Evolutionary conservation across 1,140 invertebrate genomes (phyloP), one percentile per base, ranked within the genome.

Genomic region (Procambarus clarkii): DNA sequence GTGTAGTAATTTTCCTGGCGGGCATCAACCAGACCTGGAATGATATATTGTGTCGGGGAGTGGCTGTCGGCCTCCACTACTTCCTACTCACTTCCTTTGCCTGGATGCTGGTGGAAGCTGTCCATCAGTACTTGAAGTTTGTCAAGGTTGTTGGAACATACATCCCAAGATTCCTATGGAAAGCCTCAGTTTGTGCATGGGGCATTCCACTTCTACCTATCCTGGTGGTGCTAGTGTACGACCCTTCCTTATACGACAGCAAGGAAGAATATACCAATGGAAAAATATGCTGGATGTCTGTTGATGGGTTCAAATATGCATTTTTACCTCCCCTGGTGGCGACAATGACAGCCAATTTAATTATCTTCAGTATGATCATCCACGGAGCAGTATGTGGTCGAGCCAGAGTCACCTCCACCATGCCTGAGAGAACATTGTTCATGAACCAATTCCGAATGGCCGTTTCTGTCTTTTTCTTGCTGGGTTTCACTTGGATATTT

Each of bases 71-170:
- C 9, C 93, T 95, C 2, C 95, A 95, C 84, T 95, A 95, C 92
- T 94, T 95, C 79, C 94, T 95, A 21, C 91, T 95, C 21, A 94
- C 94, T 1, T 94, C 95, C 2, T 95, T 95, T 86, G 93, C 94
- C 80, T 95, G 95, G 95, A 95, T 95, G 95, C 93, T 95, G 50
- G 94, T 95, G 48, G 95, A 95, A 93, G 95, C 94, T 0, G 93
- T 95, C 21, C 91, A 95, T 45, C 95, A 95, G 92, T 95, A 95
- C 85, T 93, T 95, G 2, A 94, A 94, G 13, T 95, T 95, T 92
- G 95, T 95, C 45, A 95, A 95, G 91, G 94, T 95, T 21, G 93
- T 95, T 46, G 94, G 94, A 1, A 95, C 94, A 2, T 94, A 95
- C 92, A 94, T 95, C 74, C 94, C 95, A 1, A 88, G 94, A 21